Evolutionary conservation across 2,797 vertebrate species (phyloP), one percentile per base, ranked within the genome.

Genomic region (Vultur gryphus): DNA sequence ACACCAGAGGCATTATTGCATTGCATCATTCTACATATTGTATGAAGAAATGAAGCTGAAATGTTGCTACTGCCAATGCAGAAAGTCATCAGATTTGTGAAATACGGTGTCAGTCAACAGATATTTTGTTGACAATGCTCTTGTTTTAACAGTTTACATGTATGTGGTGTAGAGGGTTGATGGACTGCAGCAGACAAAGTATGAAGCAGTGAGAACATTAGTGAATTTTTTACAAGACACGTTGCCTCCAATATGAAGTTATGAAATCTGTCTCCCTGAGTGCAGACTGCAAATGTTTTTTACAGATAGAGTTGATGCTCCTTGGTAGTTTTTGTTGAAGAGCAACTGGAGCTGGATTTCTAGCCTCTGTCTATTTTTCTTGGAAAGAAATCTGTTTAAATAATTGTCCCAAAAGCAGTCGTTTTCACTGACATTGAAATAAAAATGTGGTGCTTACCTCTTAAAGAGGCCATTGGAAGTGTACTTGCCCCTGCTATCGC

Each of bases 51-150:
- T 17, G 31, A 83, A 93, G 88, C 90, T 95, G 93, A 95, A 94
- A 95, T 85, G 71, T 90, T 95, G 86, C 81, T 95, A 65, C 75
- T 96, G 94, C 81, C 93, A 92, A 77, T 92, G 86, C 72, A 85
- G 67, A 92, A 95, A 93, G 78, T 83, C 24, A 87, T 96, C 64
- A 83, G 92, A 92, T 94, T 95, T 97, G 90, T 96, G 92, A 97
- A 96, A 96, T 97, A 90, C 78, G 89, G 86, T 94, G 88, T 96
- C 88, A 95, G 89, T 95, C 95, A 95, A 95, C 97, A 96, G 90
- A 90, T 91, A 88, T 20, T 95, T 92, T 54, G 65, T 85, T 95
- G 82, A 91, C 1, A 48, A 71, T 84, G 84, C 85, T 97, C 87
- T 88, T 92, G 88, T 93, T 95, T 92, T 96, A 96, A 86, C 96